phyloP scores from a whole-genome alignment of 1,140 invertebrate species.

The Piezodorus guildinii region DNA sequence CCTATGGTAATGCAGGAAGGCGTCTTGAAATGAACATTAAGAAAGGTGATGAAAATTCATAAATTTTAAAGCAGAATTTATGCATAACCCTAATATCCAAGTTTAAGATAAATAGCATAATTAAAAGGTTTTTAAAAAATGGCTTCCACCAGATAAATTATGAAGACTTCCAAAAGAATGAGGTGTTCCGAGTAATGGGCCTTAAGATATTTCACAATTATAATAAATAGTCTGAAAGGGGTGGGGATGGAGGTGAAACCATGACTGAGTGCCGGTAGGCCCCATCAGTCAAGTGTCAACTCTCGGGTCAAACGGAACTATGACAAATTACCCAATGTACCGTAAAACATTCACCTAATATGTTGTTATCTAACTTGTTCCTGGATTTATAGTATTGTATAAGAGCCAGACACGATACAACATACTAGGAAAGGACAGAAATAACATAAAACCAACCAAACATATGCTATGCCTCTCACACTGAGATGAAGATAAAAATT shows the following conservation, averaged over 20 bases:
- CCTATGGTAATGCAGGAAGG: background rate
- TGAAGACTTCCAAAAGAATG: background rate
- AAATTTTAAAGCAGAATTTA: slow-evolving; percentile 1
- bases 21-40: background rate
- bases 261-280: background rate
- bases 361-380: too few relatives aligned
- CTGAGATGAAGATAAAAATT: too few relatives aligned
- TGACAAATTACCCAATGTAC: slow-evolving; percentile 2
- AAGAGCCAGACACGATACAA: too few relatives aligned
- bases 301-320: background rate
- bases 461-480: too few relatives aligned
- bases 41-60: background rate
- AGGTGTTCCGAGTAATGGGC: slow-evolving; percentile 4
- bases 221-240: slow-evolving; percentile 7
- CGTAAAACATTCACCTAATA: too few relatives aligned
- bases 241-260: background rate
- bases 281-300: slow-evolving; percentile 1
- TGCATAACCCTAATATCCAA: slow-evolving; percentile 2
- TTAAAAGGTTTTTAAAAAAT: background rate
- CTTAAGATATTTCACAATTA: background rate
- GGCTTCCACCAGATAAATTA: background rate
- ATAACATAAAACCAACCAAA: too few relatives aligned
- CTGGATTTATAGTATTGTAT: too few relatives aligned
- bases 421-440: too few relatives aligned
- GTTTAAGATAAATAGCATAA: background rate